A percentile compares a stretch with the other conserved stretches of the same genome.
These are phyloP conservation scores for Doryteuthis pealeii DNA, from an alignment of 1,140 invertebrate species.

Conservation along the genomic window DNA sequence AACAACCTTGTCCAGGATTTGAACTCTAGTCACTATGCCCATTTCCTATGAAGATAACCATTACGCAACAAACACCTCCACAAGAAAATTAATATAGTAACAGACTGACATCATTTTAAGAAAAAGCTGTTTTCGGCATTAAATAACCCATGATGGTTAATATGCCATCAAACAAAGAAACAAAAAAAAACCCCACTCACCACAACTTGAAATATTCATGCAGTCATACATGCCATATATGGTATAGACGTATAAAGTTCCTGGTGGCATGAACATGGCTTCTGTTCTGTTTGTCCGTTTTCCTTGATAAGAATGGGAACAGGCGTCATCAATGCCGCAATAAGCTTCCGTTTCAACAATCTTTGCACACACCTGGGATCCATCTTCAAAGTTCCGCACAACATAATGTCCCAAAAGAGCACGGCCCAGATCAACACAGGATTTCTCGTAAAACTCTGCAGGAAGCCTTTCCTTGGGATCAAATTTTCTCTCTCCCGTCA, in stretches of 20 bases:
- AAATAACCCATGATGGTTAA: too few relatives aligned
- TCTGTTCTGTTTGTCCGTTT: conserved; percentile 70
- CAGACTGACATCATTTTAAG: too few relatives aligned
- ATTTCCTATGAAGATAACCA: too few relatives aligned
- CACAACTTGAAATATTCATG: conserved; percentile 79
- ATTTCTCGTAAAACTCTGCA: conserved; percentile 39
- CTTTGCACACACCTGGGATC: conserved; percentile 65
- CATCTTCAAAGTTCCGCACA: conserved; percentile 59
- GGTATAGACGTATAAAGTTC: conserved; percentile 79
- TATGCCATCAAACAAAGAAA: too few relatives aligned
- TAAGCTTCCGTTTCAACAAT: conserved; percentile 84
- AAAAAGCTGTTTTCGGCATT: too few relatives aligned
- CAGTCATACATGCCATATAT: conserved; percentile 84
- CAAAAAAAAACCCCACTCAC: conserved; percentile 52
- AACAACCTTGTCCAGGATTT: too few relatives aligned
- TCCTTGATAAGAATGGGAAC: conserved; percentile 71
- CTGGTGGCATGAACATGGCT: conserved; percentile 79
- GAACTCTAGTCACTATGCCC: too few relatives aligned
- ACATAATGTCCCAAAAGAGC: conserved; percentile 67
- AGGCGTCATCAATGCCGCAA: conserved; percentile 72
- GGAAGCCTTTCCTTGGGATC: conserved; percentile 15
- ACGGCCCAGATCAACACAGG: conserved; percentile 63
- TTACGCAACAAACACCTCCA: too few relatives aligned
- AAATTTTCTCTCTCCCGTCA: neutral
- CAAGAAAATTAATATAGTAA: too few relatives aligned